Percentiles rank a stretch among this genome's conserved stretches.
phyloP scores from a whole-genome alignment of 2,797 vertebrate species.

The Emys orbicularis region DNA sequence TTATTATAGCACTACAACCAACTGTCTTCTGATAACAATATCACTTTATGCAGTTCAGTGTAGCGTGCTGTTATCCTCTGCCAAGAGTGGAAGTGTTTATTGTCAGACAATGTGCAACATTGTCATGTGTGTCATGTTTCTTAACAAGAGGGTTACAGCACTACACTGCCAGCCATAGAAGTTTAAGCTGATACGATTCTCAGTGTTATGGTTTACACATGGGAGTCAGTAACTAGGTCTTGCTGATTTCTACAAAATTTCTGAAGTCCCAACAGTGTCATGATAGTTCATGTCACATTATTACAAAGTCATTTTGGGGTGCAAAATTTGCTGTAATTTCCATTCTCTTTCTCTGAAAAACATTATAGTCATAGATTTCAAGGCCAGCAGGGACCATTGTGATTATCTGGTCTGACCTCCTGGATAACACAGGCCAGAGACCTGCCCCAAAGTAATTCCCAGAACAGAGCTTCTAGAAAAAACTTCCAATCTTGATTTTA shows the following conservation, averaged over 20 bases:
- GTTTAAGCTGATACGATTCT: neutral
- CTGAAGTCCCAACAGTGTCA: neutral
- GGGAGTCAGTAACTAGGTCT: neutral
- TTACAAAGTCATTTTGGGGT: neutral
- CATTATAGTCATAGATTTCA: too few relatives aligned
- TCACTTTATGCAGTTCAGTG: neutral
- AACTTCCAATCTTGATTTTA: too few relatives aligned
- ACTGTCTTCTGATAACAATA: neutral
- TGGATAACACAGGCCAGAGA: too few relatives aligned
- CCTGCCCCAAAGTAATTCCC: too few relatives aligned
- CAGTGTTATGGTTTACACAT: neutral
- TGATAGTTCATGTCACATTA: neutral
- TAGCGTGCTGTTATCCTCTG: neutral
- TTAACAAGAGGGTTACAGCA: neutral
- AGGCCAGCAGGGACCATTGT: too few relatives aligned
- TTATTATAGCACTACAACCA: neutral
- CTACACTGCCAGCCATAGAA: neutral
- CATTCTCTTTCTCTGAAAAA: too few relatives aligned
- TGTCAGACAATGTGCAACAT: neutral
- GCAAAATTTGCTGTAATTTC: too few relatives aligned
- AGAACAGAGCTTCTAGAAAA: too few relatives aligned
- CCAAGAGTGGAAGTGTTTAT: neutral
- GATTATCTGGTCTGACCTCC: too few relatives aligned
- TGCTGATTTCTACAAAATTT: neutral
- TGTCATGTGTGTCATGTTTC: rapidly evolving